Conservation (phyloP, 2,113 vertebrate species). For the Neolamprologus sp. region DNA sequence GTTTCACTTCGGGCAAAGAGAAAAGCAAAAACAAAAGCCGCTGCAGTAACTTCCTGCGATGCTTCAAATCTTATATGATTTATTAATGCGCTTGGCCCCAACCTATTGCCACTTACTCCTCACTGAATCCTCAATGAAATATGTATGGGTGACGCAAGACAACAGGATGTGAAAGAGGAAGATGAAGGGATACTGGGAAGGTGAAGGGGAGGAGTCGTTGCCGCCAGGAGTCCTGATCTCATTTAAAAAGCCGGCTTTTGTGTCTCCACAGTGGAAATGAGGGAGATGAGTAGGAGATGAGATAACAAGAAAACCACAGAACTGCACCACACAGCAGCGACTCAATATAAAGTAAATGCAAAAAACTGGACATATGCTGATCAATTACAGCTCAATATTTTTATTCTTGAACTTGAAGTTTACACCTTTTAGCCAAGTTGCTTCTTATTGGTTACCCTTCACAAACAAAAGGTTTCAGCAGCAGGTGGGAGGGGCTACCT, state of each 20-base stretch:
- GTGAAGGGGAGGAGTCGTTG: background rate
- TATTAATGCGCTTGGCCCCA: constrained; percentile 34
- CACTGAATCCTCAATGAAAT: constrained; percentile 38
- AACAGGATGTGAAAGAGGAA: constrained; percentile 47
- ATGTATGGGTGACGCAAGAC: constrained; percentile 41
- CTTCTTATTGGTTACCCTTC: background rate
- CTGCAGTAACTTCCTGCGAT: background rate
- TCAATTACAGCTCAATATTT: background rate
- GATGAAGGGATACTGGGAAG: background rate
- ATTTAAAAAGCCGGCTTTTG: background rate
- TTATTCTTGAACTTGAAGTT: fast-evolving
- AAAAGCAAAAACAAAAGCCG: background rate
- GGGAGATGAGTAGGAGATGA: background rate
- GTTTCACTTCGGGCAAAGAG: background rate
- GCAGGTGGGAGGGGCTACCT: background rate
- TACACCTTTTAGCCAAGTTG: background rate
- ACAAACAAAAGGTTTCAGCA: background rate
- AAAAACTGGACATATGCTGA: background rate
- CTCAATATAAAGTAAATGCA: background rate
- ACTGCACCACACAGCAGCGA: background rate
- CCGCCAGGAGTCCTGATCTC: background rate
- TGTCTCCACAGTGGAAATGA: background rate
- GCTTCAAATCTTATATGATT: constrained; percentile 23
- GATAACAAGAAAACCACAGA: background rate
- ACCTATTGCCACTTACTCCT: constrained; percentile 28